Evolutionary conservation across 2,113 vertebrate species (phyloP).

Genomic region (Dolichotis patagonum): DNA sequence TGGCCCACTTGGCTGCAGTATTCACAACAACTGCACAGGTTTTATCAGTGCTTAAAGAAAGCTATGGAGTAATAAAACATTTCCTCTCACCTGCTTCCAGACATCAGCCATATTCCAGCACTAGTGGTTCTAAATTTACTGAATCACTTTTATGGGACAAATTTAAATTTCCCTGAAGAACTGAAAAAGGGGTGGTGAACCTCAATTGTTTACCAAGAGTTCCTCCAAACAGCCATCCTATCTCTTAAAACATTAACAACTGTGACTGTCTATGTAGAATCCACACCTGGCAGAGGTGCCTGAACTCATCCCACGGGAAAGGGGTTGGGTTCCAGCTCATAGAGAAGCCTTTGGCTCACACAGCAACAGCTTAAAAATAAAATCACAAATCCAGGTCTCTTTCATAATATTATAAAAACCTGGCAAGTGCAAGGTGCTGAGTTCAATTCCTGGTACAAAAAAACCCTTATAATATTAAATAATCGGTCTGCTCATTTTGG

Average conservation of each 20-base stretch:
- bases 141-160: not conserved
- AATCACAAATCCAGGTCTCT: slow-evolving; percentile 21
- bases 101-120: not conserved
- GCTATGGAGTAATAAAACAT: not conserved
- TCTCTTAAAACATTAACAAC: slow-evolving; percentile 20
- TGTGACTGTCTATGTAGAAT: slow-evolving; percentile 1
- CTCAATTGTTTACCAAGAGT: not conserved
- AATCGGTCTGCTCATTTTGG: not conserved
- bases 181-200: not conserved
- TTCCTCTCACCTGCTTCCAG: slow-evolving; percentile 14
- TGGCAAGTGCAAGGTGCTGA: no score
- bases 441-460: not conserved
- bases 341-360: slow-evolving; percentile 16
- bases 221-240: not conserved
- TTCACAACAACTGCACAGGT: not conserved
- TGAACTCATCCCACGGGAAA: slow-evolving; percentile 19
- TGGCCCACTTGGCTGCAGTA: slow-evolving; percentile 20
- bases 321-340: not conserved
- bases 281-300: not conserved
- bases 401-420: not conserved
- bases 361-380: slow-evolving; percentile 9
- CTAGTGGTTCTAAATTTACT: not conserved
- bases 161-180: slow-evolving; percentile 28
- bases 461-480: not conserved
- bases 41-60: not conserved